Percentiles rank a stretch among this genome's conserved stretches.
phyloP scores from a whole-genome alignment of 1,140 invertebrate species.

The Lasaia peninsularis region DNA sequence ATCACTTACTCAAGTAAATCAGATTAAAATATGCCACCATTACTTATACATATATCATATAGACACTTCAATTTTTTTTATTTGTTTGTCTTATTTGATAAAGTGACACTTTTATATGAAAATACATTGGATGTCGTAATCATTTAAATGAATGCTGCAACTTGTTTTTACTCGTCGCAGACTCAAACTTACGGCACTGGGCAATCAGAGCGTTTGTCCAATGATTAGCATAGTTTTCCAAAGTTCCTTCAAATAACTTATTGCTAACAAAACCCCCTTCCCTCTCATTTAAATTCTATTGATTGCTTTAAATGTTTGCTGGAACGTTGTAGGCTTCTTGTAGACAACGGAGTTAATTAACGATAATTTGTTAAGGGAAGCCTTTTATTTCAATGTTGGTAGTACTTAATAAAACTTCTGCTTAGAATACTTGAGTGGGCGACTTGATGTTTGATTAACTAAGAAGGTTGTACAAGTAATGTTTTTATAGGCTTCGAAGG shows the following conservation, averaged over 20 bases:
- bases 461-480: too few relatives aligned
- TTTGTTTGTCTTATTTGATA: too few relatives aligned
- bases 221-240: constrained; percentile 9
- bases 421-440: too few relatives aligned
- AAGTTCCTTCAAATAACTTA: constrained; percentile 1
- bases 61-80: too few relatives aligned
- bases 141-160: neutral
- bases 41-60: too few relatives aligned
- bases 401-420: too few relatives aligned
- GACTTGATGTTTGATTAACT: too few relatives aligned
- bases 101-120: too few relatives aligned
- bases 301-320: constrained; percentile 2
- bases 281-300: constrained; percentile 6
- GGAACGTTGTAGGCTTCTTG: neutral
- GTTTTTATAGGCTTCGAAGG: too few relatives aligned
- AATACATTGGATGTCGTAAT: neutral
- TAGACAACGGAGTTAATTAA: neutral
- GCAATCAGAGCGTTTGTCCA: constrained; percentile 1
- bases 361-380: neutral
- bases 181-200: neutral
- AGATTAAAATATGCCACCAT: too few relatives aligned
- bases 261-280: constrained; percentile 3
- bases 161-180: neutral
- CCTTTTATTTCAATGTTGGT: neutral
- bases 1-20: too few relatives aligned